These are phyloP conservation scores for Elephas maximus DNA, from an alignment of 2,113 vertebrate species.

Conservation along the genomic window DNA sequence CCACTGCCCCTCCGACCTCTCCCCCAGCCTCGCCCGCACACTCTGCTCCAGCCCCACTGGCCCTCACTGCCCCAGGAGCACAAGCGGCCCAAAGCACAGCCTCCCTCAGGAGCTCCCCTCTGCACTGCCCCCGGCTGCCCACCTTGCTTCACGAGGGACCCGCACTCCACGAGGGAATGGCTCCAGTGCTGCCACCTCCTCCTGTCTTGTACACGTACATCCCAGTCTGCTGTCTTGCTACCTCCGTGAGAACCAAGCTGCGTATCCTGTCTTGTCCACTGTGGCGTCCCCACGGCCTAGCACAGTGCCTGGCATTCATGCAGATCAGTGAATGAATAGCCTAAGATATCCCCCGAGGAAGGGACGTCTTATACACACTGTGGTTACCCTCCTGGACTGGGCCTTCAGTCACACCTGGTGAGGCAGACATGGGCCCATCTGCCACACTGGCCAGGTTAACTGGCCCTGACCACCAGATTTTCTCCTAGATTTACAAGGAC, in stretches of 20 bases:
- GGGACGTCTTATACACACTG: background rate
- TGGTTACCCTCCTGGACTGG: background rate
- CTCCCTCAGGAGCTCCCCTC: background rate
- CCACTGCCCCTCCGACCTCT: too few species aligned
- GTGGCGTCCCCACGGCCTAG: background rate
- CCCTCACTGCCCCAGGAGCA: too few species aligned
- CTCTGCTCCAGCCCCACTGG: too few species aligned
- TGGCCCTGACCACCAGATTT: background rate
- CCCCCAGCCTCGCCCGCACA: too few species aligned
- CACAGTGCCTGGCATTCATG: background rate
- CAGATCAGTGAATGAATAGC: background rate
- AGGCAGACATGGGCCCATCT: background rate
- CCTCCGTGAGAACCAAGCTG: background rate
- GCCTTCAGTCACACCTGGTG: background rate
- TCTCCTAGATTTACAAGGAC: background rate
- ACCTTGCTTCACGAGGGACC: background rate
- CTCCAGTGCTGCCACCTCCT: background rate
- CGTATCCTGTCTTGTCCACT: background rate
- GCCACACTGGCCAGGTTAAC: background rate
- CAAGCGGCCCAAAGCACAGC: too few species aligned
- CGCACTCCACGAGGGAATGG: too few species aligned
- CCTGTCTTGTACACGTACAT: rapidly evolving
- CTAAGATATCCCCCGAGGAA: background rate
- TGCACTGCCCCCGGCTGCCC: background rate
- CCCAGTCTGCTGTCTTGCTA: background rate